phyloP scores from a whole-genome alignment of 2,797 vertebrate species.

The Echeneis naucrates region DNA sequence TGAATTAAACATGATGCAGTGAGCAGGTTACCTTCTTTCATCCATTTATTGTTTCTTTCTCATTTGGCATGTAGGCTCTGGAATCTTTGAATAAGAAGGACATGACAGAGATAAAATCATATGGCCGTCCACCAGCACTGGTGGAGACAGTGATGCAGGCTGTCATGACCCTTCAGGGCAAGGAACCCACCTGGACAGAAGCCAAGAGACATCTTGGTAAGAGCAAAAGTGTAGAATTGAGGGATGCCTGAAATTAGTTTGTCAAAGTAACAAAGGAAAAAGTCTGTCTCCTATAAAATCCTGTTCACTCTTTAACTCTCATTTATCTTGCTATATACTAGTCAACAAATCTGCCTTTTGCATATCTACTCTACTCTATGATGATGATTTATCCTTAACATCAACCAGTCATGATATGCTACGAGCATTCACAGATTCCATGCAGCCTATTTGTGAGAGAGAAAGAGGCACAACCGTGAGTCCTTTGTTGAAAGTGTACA shows the following conservation, averaged over 20 bases:
- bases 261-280: neutral
- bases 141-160: slow-evolving; percentile 95
- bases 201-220: slow-evolving; percentile 93
- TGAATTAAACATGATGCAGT: neutral
- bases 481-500: no score
- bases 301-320: neutral
- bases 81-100: slow-evolving; percentile 94
- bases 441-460: no score
- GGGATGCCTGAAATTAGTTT: neutral
- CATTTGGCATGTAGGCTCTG: slow-evolving; percentile 83
- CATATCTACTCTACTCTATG: no score
- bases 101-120: slow-evolving; percentile 94
- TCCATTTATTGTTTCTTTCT: neutral
- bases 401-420: no score
- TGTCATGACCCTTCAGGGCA: slow-evolving; percentile 91
- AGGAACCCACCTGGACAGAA: slow-evolving; percentile 91
- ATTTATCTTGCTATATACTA: neutral
- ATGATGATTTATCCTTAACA: no score
- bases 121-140: slow-evolving; percentile 87
- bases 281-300: no score
- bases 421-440: no score
- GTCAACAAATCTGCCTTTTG: no score
- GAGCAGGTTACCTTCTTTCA: neutral
- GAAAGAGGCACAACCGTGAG: no score
- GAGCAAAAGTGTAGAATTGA: slow-evolving; percentile 19